A percentile compares a stretch with the other conserved stretches of the same genome.
phyloP scores from a whole-genome alignment of 2,888 invertebrate genomes.

The Schizotus pectinicornis region DNA sequence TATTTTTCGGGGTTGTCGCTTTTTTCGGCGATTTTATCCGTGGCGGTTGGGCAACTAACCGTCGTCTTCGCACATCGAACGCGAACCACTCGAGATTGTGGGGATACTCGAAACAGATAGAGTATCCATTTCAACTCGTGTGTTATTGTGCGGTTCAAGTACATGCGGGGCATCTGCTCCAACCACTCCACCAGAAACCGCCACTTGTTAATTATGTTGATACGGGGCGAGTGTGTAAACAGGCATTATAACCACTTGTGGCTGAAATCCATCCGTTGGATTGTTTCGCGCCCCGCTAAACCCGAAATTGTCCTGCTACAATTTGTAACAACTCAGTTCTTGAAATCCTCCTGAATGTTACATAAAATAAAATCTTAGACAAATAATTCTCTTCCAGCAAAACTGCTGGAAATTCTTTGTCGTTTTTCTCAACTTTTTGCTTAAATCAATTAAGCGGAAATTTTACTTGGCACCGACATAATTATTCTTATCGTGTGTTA shows the following conservation, averaged over 20 bases:
- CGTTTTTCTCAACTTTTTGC: too few relatives aligned
- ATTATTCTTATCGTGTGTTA: too few relatives aligned
- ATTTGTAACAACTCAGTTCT: too few relatives aligned
- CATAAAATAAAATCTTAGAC: too few relatives aligned
- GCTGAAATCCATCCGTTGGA: not conserved
- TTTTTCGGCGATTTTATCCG: constrained; percentile 21
- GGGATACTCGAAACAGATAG: constrained; percentile 9
- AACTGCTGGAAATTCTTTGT: too few relatives aligned
- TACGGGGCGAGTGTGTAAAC: constrained; percentile 34
- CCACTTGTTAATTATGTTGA: constrained; percentile 40
- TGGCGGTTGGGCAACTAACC: not conserved
- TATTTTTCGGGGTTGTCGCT: constrained; percentile 1
- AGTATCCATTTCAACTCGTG: constrained; percentile 40
- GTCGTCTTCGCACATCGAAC: constrained; percentile 13
- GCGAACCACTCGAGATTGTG: constrained; percentile 11
- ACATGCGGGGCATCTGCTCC: constrained; percentile 38
- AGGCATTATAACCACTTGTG: not conserved
- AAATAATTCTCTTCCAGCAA: too few relatives aligned
- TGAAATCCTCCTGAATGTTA: too few relatives aligned
- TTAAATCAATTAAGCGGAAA: too few relatives aligned
- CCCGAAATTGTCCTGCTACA: constrained; percentile 15
- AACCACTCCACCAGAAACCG: constrained; percentile 35
- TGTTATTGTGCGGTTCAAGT: constrained; percentile 38
- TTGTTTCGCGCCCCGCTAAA: constrained; percentile 18
- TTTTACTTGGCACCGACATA: too few relatives aligned